Base-by-base conservation (phyloP, 2,888 invertebrate species). In the Melieria crassipennis region DNA sequence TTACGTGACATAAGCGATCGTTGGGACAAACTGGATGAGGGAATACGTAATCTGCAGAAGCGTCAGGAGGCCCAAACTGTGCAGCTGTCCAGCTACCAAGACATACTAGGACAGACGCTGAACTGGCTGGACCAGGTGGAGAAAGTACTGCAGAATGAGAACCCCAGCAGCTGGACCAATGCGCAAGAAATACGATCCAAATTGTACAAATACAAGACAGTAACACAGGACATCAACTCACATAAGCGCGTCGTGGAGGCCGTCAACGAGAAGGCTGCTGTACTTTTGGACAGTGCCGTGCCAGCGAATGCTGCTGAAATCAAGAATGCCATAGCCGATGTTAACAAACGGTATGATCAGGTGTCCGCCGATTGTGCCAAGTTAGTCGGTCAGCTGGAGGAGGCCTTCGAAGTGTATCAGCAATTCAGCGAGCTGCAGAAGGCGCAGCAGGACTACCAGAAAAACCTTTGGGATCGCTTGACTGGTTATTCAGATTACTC, bases 221-320 rank as follows among this genome's bases (percentile, higher is more conserved):
- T 92, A 62, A 90, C 94, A 68, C 97, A 98, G 88, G 98, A 98
- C 87, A 94, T 97, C 43, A 88, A 92, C 71, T 93, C 96, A 0
- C 95, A 98, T 82, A 97, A 97, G 84, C 89, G 96, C 77, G 92
- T 97, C 5, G 92, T 98, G 57, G 97, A 98, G 87, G 92, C 93
- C 5, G 92, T 97, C 1, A 93, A 93, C 7, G 97, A 97, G 81
- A 97, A 97, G 85, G 95, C 96, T 0, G 91, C 92, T 77, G 90
- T 89, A 16, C 89, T 93, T 4, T 89, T 91, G 65, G 89, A 88
- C 48, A 90, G 90, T 77, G 76, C 84, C 1, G 81, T 80, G 7
- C 81, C 83, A 1, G 87, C 89, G 47, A 87, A 83, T 75, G 78
- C 79, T 1, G 79, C 79, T 58, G 91, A 93, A 83, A 91, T 94